phyloP scores from a whole-genome alignment of 2,888 invertebrate genomes.

The Leptopilina myrica region DNA sequence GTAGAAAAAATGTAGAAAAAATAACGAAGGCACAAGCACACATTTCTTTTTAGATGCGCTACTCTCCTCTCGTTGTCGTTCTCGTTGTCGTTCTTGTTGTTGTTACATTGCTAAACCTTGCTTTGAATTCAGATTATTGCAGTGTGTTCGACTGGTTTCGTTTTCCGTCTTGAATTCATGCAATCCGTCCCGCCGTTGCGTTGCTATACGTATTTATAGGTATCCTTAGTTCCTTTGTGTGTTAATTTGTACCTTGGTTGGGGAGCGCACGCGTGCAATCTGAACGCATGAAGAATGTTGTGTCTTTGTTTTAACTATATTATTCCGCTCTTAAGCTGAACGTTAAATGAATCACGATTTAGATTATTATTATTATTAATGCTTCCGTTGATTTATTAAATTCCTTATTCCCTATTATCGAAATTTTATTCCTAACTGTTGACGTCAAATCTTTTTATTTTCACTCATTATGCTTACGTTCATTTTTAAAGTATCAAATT shows the following conservation, averaged over 20 bases:
- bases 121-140: slow-evolving; percentile 76
- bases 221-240: slow-evolving; percentile 74
- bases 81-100: slow-evolving; percentile 46
- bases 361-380: slow-evolving; percentile 30
- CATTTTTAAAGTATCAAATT: too few relatives aligned
- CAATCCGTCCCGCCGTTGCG: slow-evolving; percentile 68
- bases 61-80: slow-evolving; percentile 43
- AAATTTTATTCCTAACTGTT: too few relatives aligned
- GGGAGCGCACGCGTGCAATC: slow-evolving; percentile 53
- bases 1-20: neutral
- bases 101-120: slow-evolving; percentile 49
- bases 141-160: slow-evolving; percentile 69
- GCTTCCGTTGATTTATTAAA: slow-evolving; percentile 6
- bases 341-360: slow-evolving; percentile 35
- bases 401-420: neutral
- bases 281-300: slow-evolving; percentile 50
- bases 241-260: slow-evolving; percentile 71
- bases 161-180: slow-evolving; percentile 70
- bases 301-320: slow-evolving; percentile 37
- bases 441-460: too few relatives aligned
- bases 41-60: slow-evolving; percentile 57
- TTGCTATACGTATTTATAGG: slow-evolving; percentile 67
- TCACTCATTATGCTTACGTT: too few relatives aligned
- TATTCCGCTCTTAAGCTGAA: slow-evolving; percentile 18
- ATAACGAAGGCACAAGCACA: slow-evolving; percentile 43